phyloP scores from a whole-genome alignment of 2,888 invertebrate genomes.

The Ichneumoninae sp. region DNA sequence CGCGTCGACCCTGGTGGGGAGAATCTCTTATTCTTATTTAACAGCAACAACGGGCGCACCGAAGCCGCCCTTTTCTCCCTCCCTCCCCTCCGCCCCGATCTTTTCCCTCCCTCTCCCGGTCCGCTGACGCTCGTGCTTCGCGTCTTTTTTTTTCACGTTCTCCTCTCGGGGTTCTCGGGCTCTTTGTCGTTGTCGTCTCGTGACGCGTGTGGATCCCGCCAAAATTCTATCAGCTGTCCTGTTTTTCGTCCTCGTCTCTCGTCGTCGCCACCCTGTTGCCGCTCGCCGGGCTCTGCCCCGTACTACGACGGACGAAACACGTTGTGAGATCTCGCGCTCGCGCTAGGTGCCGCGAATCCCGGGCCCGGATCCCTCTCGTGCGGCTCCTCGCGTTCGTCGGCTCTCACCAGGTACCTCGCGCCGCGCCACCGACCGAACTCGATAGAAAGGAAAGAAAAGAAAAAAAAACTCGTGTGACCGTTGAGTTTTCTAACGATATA shows the following conservation, averaged over 20 bases:
- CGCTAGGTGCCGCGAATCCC: constrained; percentile 23
- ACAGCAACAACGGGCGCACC: constrained; percentile 77
- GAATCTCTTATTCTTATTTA: constrained; percentile 82
- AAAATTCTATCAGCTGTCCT: constrained; percentile 84
- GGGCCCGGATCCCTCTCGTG: constrained; percentile 10
- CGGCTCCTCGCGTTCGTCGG: constrained; percentile 8
- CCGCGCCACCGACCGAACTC: constrained; percentile 42
- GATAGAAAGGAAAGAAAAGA: constrained; percentile 35
- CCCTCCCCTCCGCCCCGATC: constrained; percentile 41
- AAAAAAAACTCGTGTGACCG: constrained; percentile 61
- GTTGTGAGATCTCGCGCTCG: constrained; percentile 29
- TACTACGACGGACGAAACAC: constrained; percentile 19
- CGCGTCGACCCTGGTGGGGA: constrained; percentile 69
- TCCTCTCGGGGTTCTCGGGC: constrained; percentile 32
- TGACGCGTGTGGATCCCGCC: constrained; percentile 78
- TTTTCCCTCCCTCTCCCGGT: constrained; percentile 44
- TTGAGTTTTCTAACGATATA: constrained; percentile 67
- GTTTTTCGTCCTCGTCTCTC: constrained; percentile 46
- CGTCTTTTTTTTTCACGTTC: constrained; percentile 16
- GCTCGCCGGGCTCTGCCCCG: neutral
- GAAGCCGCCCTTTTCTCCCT: constrained; percentile 53
- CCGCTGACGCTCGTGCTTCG: constrained; percentile 4
- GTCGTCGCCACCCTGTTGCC: constrained; percentile 46
- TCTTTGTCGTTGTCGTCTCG: constrained; percentile 65
- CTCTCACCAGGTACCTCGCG: constrained; percentile 45